A percentile compares a stretch with the other conserved stretches of the same genome.
phyloP scores from a whole-genome alignment of 2,888 invertebrate species.

The Andrena hattorfiana region DNA sequence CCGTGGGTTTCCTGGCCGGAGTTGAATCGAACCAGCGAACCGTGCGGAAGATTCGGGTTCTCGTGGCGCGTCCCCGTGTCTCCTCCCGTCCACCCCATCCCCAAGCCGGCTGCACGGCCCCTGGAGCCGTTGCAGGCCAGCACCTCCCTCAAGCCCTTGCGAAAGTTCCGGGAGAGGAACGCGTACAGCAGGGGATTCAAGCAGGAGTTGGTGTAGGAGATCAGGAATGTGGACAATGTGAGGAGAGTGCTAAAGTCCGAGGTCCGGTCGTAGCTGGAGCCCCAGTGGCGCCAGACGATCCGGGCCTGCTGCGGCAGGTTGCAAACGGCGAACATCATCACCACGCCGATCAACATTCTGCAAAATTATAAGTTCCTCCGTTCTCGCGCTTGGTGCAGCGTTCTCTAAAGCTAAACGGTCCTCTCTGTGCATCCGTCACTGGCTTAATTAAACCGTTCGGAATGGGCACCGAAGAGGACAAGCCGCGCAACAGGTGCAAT shows the following conservation, averaged over 20 bases:
- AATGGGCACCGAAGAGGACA: neutral
- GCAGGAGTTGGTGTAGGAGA: constrained; percentile 95
- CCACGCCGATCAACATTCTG: constrained; percentile 95
- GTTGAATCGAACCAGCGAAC: constrained; percentile 75
- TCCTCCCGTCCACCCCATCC: constrained; percentile 73
- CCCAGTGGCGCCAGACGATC: constrained; percentile 95
- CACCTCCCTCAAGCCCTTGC: constrained; percentile 94
- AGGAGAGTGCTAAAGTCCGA: constrained; percentile 90
- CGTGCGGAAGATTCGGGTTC: constrained; percentile 70
- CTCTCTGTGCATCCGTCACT: neutral
- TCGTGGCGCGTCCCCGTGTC: constrained; percentile 71
- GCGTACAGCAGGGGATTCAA: constrained; percentile 96
- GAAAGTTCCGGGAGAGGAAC: constrained; percentile 93
- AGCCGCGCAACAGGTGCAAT: neutral
- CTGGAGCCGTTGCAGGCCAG: constrained; percentile 87
- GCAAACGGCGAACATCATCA: constrained; percentile 94
- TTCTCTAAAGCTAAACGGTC: neutral
- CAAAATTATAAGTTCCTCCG: constrained; percentile 10
- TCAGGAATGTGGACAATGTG: constrained; percentile 94
- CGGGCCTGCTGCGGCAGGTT: constrained; percentile 96
- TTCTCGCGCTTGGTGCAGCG: neutral
- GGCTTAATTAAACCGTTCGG: neutral
- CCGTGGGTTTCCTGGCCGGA: constrained; percentile 73
- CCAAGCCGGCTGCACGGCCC: constrained; percentile 67
- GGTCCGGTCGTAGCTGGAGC: constrained; percentile 73